phyloP scores from a whole-genome alignment of 2,113 vertebrate species.

The Baryphthengus martii region DNA sequence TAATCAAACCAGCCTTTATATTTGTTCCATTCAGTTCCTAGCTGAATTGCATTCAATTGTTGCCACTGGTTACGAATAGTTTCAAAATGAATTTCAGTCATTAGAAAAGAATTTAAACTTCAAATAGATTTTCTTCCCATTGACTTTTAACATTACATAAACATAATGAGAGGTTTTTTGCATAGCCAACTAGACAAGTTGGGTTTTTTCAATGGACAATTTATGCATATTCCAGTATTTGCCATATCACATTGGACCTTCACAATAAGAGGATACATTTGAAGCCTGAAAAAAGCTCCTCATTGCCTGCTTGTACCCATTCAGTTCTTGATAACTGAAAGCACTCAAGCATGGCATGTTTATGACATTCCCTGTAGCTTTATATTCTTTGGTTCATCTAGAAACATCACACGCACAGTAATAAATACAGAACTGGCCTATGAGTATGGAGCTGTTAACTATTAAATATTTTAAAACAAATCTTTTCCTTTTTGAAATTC shows the following conservation, averaged over 20 bases:
- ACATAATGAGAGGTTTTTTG: background rate
- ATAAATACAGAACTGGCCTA: background rate
- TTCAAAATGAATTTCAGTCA: background rate
- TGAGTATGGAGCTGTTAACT: background rate
- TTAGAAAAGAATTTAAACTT: background rate
- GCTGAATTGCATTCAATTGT: background rate
- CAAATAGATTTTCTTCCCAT: background rate
- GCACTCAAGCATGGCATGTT: background rate
- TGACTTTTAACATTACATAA: background rate
- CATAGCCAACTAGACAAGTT: background rate
- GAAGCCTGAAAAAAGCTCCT: background rate
- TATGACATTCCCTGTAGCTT: background rate
- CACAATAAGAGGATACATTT: background rate
- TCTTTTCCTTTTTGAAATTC: background rate
- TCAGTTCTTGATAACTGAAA: background rate
- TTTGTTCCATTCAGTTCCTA: background rate
- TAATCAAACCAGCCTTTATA: background rate
- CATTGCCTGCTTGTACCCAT: background rate
- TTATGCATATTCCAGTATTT: background rate
- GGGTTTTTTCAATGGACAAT: accelerated
- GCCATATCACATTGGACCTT: background rate
- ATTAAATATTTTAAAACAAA: background rate
- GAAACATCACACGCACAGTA: background rate
- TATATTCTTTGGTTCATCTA: background rate
- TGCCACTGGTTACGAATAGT: background rate